Evolutionary conservation across 2,113 vertebrate species (phyloP).

Genomic region (Mustelus asterias): DNA sequence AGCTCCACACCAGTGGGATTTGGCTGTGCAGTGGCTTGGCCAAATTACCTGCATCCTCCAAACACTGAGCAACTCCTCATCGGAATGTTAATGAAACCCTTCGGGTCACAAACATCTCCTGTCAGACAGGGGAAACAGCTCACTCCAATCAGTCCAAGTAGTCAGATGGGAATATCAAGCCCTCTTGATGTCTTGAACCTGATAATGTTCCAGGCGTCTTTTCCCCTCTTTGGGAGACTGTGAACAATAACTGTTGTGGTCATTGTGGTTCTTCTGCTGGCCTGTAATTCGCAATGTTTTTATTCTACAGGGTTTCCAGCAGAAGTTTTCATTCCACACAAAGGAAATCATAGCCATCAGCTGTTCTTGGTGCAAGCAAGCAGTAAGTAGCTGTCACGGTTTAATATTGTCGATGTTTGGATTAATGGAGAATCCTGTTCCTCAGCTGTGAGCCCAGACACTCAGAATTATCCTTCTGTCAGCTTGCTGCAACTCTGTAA

Average conservation of each 20-base stretch:
- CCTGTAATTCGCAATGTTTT: slow-evolving; percentile 38
- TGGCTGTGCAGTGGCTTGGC: no score
- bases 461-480: neutral
- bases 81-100: neutral
- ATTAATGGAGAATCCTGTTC: neutral
- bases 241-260: neutral
- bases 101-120: neutral
- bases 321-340: slow-evolving; percentile 96
- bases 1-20: neutral
- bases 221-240: neutral
- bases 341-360: slow-evolving; percentile 99
- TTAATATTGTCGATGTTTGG: neutral
- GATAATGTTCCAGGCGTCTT: neutral
- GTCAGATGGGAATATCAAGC: neutral
- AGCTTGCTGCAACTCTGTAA: neutral
- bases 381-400: slow-evolving; percentile 63
- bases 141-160: no score
- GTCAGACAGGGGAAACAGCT: neutral
- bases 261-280: neutral
- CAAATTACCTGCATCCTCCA: neutral
- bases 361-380: slow-evolving; percentile 98
- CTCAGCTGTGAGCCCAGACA: neutral
- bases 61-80: neutral
- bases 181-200: neutral
- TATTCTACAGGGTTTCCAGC: slow-evolving; percentile 81